These are phyloP conservation scores for Brachionus manjavacas DNA, from an alignment of 1,140 invertebrate species.

Conservation along the genomic window DNA sequence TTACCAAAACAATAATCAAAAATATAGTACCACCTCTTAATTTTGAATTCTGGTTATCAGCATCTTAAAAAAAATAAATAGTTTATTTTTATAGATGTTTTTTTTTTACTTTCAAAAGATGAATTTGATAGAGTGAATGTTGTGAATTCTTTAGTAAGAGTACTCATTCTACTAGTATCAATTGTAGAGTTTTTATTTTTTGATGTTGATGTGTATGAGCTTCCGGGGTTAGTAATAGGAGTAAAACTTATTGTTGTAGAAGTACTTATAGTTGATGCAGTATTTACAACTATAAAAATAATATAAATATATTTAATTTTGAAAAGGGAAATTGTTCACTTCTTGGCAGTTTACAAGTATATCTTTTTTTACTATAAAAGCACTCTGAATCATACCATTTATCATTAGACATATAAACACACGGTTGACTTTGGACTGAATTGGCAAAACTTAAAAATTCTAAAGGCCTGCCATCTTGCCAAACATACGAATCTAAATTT, in stretches of 20 bases:
- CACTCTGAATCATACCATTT: constrained; percentile 32
- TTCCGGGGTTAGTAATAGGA: too few species aligned
- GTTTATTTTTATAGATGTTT: background rate
- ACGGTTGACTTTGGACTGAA: background rate
- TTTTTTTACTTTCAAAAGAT: background rate
- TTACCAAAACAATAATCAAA: background rate
- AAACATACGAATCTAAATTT: background rate
- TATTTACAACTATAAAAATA: background rate
- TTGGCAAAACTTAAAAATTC: constrained; percentile 6
- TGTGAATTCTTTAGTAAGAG: background rate
- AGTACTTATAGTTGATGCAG: background rate
- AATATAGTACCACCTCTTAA: background rate
- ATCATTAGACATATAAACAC: background rate
- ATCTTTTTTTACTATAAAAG: background rate
- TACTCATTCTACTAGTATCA: background rate
- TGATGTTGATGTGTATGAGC: too few species aligned
- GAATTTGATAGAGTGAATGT: background rate
- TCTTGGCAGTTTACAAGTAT: constrained; percentile 32
- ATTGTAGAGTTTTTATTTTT: background rate
- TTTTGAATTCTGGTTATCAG: background rate
- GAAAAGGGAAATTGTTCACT: background rate
- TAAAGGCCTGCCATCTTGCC: constrained; percentile 3
- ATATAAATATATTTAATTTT: background rate
- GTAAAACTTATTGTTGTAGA: background rate
- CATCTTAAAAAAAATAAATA: background rate